Base-by-base conservation (phyloP, 2,888 invertebrate genomes). In the Ceratothoa steindachneri region DNA sequence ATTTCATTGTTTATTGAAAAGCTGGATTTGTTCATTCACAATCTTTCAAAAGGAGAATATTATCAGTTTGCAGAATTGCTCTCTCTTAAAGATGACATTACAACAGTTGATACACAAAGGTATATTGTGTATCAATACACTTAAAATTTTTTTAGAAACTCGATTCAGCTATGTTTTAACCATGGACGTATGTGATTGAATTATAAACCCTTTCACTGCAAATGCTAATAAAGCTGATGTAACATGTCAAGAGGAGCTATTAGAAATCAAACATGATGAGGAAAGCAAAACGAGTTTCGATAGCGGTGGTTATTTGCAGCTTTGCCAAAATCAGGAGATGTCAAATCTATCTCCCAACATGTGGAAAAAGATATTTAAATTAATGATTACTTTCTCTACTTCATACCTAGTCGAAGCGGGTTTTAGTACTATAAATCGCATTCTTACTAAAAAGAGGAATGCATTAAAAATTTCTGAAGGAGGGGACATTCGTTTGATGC, bases 161-260 rank as follows among this genome's bases (percentile, higher is more conserved):
- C 7, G 55, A 55, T 55, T 55, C 19, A 55, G 55, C 19, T 7
- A 55, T 22, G 19, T 55, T 55, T 55, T 55, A 22, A 55, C 7
- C 24, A 15, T 19, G 24, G 5, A 55, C 12, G 24, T 55, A 22
- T 7, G 19, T 55, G 55, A 22, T 22, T 55, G 55, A 22, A 55
- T 55, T 7, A 19, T 19, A 19, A 55, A 55, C 19, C 55, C 55
- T 55, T 55, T 55, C 19, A 55, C 55, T 55, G 55, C 55, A 55
- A 55, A 55, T 55, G 55, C 55, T 55, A 22, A 5, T 55, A 22
- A 55, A 19, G 19, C 55, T 55, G 55, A 55, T 55, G 15, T 55
- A 55, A 55, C 19, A 55, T 55, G 55, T 55, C 19, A 55, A 22
- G 55, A 55, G 19, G 55, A 55, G 19, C 55, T 55, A 55, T 55